Evolutionary conservation across 2,113 vertebrate genomes (phyloP), one percentile per base, ranked within the genome.

Genomic region (Australoheros scitulus): DNA sequence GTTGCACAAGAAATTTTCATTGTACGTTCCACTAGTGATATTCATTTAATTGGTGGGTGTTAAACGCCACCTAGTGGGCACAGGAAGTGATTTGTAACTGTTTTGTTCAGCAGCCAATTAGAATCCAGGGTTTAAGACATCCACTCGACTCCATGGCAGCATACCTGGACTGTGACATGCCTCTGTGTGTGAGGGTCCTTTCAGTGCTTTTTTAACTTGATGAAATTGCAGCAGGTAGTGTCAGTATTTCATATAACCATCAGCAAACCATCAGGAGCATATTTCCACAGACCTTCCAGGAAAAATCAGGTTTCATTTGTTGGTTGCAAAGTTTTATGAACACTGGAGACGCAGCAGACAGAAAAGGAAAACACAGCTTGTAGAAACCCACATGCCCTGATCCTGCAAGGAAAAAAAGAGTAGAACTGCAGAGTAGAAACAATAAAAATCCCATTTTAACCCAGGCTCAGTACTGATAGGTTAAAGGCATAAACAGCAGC

Each of bases 61-160:
- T 70, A 43, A 70, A 70, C 11, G 24, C 43, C 24, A 70, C 43
- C 50, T 70, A 32, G 0, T 70, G 9, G 0, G 10, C 24, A 50
- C 65, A 52, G 65, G 24, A 70, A 32, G 4, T 7, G 24, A 52
- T 0, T 52, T 52, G 43, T 18, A 70, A 29, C 41, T 20, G 11
- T 9, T 70, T 70, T 50, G 41, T 29, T 15, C 24, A 50, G 64
- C 41, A 26, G 24, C 29, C 64, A 70, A 24, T 50, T 17, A 11
- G 64, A 50, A 70, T 70, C 64, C 22, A 70, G 41, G n/a, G 15
- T 17, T 38, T 50, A 47, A 68, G 47, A 70, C 41, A 11, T 29
- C 15, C 24, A 50, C 0, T 11, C 0, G 0, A 7, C 43, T 18
- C 14, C 22, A 47, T 0, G 64, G 47, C 47, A 47, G 32, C 32